A percentile compares a stretch with the other conserved stretches of the same genome.
Evolutionary conservation across 2,113 vertebrate genomes (phyloP).

Genomic region (Corydoras sp.): DNA sequence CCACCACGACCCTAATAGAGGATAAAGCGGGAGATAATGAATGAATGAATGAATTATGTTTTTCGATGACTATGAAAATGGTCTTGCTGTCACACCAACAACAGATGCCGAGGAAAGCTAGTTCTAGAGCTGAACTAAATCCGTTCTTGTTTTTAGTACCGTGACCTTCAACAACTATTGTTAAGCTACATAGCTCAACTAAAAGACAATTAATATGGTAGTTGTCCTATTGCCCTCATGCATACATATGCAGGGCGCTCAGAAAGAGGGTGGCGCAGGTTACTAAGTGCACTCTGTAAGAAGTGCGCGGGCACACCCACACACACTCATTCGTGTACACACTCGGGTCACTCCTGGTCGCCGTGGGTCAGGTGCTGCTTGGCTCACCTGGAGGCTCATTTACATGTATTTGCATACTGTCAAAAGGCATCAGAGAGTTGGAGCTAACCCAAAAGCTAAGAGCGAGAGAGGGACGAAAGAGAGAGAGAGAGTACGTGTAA

Average conservation of each 20-base stretch:
- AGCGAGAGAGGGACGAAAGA: not conserved
- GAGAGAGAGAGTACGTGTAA: not conserved
- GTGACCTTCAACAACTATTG: constrained; percentile 11
- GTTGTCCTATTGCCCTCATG: constrained; percentile 31
- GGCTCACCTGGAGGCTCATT: constrained; percentile 63
- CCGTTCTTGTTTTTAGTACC: not conserved
- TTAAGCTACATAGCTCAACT: constrained; percentile 9
- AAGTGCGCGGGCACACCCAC: constrained; percentile 52
- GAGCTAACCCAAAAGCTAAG: constrained; percentile 41
- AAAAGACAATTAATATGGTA: constrained; percentile 27
- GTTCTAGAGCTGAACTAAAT: not conserved
- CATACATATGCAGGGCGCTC: constrained; percentile 15
- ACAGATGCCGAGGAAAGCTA: too few relatives aligned
- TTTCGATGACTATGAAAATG: too few relatives aligned
- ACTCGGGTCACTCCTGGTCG: constrained; percentile 44
- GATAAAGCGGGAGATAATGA: too few relatives aligned
- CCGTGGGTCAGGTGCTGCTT: constrained; percentile 64
- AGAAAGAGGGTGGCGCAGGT: constrained; percentile 31
- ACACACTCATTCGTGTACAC: constrained; percentile 2
- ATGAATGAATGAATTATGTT: too few relatives aligned
- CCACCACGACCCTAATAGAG: too few relatives aligned
- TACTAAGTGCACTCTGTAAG: constrained; percentile 55
- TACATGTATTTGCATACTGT: constrained; percentile 76
- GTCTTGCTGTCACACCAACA: too few relatives aligned
- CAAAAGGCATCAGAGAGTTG: constrained; percentile 65